Evolutionary conservation across 2,888 invertebrate species (phyloP), one percentile per base, ranked within the genome.

Genomic region (Rhagium mordax): DNA sequence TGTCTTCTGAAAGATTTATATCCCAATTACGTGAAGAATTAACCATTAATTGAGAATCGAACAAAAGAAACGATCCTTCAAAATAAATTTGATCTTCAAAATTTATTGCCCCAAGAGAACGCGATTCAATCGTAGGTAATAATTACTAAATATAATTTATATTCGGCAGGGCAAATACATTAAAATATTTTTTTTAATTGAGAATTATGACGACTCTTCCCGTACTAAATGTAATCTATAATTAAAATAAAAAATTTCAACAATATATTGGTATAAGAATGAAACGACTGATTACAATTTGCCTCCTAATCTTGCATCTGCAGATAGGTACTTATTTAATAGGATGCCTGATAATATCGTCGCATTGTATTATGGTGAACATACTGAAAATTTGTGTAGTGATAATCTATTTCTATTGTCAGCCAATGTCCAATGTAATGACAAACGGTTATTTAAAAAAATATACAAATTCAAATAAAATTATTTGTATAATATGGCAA

Each of bases 71-170:
- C 57, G 29, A 55, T 21, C 48, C 57, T 67, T 67, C 24, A 49
- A 55, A 67, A 48, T 67, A 48, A 67, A 57, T 57, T 67, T 55
- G 67, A 67, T 57, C 57, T 15, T 33, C 21, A 6, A 57, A 57
- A 67, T 67, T 67, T 67, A 67, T 67, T 20, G 57, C 67, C 21
- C 20, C n/a, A 10, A 61, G 47, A 48, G 47, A 48, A 61, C 20
- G 20, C 47, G 15, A 16, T 48, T 48, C 24, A 24, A 24, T 61
- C 61, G 47, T 15, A 61, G 61, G 10, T 47, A 47, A 21, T 21
- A 20, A 61, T 61, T 61, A 61, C 41, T n/a, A 4, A 61, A 24
- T 21, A 61, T 61, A 61, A 47, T 61, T 48, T 20, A 48, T 21
- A 48, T 61, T 61, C 20, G 47, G 48, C 47, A 24, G 4, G n/a